A percentile compares a stretch with the other conserved stretches of the same genome.
Evolutionary conservation across 2,113 vertebrate species (phyloP).

Genomic region (Dicentrarchus labrax): DNA sequence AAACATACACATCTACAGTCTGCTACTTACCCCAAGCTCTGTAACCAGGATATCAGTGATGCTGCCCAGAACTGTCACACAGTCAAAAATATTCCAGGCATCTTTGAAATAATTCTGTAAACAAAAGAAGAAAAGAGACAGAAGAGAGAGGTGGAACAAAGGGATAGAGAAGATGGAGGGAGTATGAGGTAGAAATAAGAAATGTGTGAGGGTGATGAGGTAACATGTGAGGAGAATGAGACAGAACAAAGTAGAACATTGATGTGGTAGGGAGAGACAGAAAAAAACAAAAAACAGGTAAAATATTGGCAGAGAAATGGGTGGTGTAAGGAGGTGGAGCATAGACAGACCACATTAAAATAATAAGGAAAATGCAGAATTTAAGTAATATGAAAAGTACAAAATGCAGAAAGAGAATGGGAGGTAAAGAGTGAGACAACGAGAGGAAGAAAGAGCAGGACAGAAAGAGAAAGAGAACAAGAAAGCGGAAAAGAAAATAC

Average conservation of each 20-base stretch:
- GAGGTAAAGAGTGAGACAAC: neutral
- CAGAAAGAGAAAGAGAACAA: conserved; percentile 33
- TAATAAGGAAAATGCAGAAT: neutral
- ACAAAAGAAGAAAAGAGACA: neutral
- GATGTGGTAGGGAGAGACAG: neutral
- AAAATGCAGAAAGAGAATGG: neutral
- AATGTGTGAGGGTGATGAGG: neutral
- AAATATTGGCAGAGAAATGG: conserved; percentile 39
- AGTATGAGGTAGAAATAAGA: conserved; percentile 1
- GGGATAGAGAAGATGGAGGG: neutral
- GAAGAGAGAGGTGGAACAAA: neutral
- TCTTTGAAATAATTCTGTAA: conserved; percentile 97
- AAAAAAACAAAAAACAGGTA: neutral
- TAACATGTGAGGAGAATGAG: neutral
- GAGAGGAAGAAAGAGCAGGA: neutral
- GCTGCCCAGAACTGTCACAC: conserved; percentile 97
- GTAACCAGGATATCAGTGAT: conserved; percentile 98
- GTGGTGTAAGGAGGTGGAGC: neutral
- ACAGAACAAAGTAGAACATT: conserved; percentile 16
- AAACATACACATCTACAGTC: conserved; percentile 12
- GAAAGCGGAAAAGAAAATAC: conserved; percentile 27
- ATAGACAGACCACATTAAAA: conserved; percentile 18
- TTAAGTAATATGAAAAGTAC: neutral
- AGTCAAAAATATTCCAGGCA: conserved; percentile 98
- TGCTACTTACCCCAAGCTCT: conserved; percentile 92